Evolutionary conservation across 2,113 vertebrate species (phyloP), one percentile per base, ranked within the genome.

Genomic region (Uria aalge): DNA sequence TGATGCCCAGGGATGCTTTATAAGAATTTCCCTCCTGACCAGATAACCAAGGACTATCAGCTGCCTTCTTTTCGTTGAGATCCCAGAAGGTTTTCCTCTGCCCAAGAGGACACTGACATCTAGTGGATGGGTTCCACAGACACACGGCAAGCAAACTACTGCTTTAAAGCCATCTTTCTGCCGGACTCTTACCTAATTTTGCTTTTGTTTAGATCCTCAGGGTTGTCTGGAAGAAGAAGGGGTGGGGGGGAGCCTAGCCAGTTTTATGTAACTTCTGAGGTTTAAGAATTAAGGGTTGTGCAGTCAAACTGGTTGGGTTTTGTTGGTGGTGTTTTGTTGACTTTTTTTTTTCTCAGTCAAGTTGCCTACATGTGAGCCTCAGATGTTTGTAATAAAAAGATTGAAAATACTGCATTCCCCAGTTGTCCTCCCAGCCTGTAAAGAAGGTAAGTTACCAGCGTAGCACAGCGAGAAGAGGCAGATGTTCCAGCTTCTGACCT

Each of bases 71-170:
- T 48, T 30, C 1, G 0, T 11, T 53, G 68, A 55, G 50, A n/a
- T 8, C 55, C 34, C 17, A 24, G 34, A 1, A 23, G 40, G 55
- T 48, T 93, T 80, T 77, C 23, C 43, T 36, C 74, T 93, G 81
- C 84, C 93, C 90, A 32, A 68, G 96, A 91, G 85, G 66, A 97
- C 81, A 96, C 96, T 96, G 96, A 96, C 96, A 97, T 72, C 96
- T 97, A 97, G 96, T 94, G 96, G 96, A 68, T 82, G 92, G 94
- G 93, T 64, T 68, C 90, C 80, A 59, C 69, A 84, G 48, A 9
- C 79, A 57, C 85, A 50, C 15, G 26, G 18, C 59, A 57, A 60
- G 30, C 40, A 27, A 73, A 24, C 27, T 62, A 30, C 66, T 73
- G 11, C 40, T 63, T 50, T 24, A 23, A 68, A 45, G 21, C 40